Evolutionary conservation across 2,888 invertebrate genomes (phyloP).

Genomic region (Drosophila mayaguana): DNA sequence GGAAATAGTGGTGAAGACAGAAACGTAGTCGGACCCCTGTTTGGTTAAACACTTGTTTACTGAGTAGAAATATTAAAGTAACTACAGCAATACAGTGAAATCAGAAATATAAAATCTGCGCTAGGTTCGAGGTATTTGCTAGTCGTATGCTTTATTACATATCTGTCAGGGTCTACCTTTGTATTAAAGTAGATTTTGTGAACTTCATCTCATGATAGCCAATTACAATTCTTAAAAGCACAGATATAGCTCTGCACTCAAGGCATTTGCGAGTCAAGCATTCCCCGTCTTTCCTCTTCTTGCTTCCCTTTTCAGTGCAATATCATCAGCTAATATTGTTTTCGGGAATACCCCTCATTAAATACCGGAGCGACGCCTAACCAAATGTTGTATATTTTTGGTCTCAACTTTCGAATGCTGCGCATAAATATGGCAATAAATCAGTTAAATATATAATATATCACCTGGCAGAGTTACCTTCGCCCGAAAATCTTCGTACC

Average conservation of each 20-base stretch:
- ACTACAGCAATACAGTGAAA: too few relatives aligned
- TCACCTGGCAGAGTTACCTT: slow-evolving; percentile 55
- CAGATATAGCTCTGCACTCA: not conserved
- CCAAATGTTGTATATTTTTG: slow-evolving; percentile 53
- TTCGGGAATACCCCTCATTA: not conserved
- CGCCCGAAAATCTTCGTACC: not conserved
- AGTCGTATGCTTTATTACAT: too few relatives aligned
- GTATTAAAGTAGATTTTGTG: too few relatives aligned
- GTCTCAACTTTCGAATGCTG: slow-evolving; percentile 43
- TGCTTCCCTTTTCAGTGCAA: not conserved
- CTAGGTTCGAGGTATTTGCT: too few relatives aligned
- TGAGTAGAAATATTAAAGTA: too few relatives aligned
- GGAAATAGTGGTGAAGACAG: not conserved
- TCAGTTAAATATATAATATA: slow-evolving; percentile 76
- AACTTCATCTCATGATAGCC: too few relatives aligned
- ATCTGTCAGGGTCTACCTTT: too few relatives aligned
- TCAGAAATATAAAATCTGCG: too few relatives aligned
- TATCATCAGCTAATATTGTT: not conserved
- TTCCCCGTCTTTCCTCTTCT: too few relatives aligned
- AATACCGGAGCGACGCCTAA: slow-evolving; percentile 21
- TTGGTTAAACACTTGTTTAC: too few relatives aligned
- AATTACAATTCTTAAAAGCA: not conserved
- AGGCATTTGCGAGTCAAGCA: not conserved
- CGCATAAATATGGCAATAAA: slow-evolving; percentile 74
- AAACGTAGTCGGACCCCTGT: too few relatives aligned